Evolutionary conservation across 2,888 invertebrate genomes (phyloP), one percentile per base, ranked within the genome.

Genomic region (Euproctis similis): DNA sequence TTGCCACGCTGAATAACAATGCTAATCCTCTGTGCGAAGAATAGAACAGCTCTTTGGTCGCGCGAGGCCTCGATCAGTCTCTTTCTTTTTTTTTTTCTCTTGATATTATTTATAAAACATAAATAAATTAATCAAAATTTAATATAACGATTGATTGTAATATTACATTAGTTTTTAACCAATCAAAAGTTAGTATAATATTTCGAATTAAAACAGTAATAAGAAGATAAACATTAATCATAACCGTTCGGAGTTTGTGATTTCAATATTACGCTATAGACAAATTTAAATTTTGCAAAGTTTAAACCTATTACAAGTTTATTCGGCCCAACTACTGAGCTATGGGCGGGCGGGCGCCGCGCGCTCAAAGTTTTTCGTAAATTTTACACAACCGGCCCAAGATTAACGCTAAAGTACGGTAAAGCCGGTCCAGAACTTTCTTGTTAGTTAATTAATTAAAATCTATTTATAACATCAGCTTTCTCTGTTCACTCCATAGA

Each of bases 351-450:
- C 48, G 13, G 43, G 53, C 40, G n/a, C 8, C 14, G 9, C 12
- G 45, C 59, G 46, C 67, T 74, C 68, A 65, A 77, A 78, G 76
- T 76, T 78, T 77, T 77, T n/a, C 74, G 70, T 67, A 58, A 77
- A 73, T 77, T 78, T 77, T 69, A 61, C 62, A 59, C 63, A 60
- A 70, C 46, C 47, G 49, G 53, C 53, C n/a, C n/a, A 51, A 68
- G 69, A 76, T 71, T 55, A 53, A 56, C 63, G 37, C 49, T 58
- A 46, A 52, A 58, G 56, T 53, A 50, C 51, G 50, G 36, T n/a
- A n/a, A n/a, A n/a, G n/a, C n/a, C n/a, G n/a, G n/a, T n/a, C n/a
- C 39, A 30, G 33, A 67, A 70, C 46, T 72, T 73, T 58, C 57
- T 51, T 47, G 54, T 36, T 36, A 38, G 33, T 64, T 71, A 63